These are phyloP conservation scores for Ctenopoma kingsleyae DNA, from an alignment of 2,797 vertebrate species.

Conservation along the genomic window DNA sequence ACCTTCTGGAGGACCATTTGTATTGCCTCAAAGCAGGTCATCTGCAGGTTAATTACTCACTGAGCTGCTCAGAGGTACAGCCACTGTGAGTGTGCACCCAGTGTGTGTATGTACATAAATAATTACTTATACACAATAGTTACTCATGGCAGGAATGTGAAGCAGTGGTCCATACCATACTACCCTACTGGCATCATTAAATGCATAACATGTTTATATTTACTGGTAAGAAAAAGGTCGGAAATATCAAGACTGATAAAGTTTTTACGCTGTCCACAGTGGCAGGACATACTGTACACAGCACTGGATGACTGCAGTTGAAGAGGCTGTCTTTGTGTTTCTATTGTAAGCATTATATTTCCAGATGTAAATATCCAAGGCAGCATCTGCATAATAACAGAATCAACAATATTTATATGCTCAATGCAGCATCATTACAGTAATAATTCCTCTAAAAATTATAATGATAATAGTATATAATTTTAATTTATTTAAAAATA, in stretches of 20 bases:
- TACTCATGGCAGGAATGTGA: conserved; percentile 9
- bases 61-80: conserved; percentile 54
- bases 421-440: background rate
- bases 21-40: conserved; percentile 56
- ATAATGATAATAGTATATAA: too few species aligned
- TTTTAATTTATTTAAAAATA: too few species aligned
- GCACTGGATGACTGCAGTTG: too few species aligned
- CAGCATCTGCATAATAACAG: conserved; percentile 1
- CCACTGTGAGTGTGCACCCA: conserved; percentile 1
- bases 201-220: background rate
- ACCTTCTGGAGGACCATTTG: conserved; percentile 35
- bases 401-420: conserved; percentile 7
- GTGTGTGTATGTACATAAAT: conserved; percentile 5
- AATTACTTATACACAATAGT: conserved; percentile 17
- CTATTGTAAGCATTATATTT: background rate
- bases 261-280: too few species aligned
- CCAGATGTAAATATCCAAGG: conserved; percentile 10
- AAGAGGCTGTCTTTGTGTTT: too few species aligned
- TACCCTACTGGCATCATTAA: background rate
- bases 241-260: too few species aligned
- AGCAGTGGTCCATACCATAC: background rate
- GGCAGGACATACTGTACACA: too few species aligned
- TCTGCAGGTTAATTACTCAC: conserved; percentile 70
- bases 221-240: too few species aligned
- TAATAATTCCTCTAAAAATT: too few species aligned